Conservation (phyloP, 2,888 invertebrate genomes). For the Camptogramma bilineatum region DNA sequence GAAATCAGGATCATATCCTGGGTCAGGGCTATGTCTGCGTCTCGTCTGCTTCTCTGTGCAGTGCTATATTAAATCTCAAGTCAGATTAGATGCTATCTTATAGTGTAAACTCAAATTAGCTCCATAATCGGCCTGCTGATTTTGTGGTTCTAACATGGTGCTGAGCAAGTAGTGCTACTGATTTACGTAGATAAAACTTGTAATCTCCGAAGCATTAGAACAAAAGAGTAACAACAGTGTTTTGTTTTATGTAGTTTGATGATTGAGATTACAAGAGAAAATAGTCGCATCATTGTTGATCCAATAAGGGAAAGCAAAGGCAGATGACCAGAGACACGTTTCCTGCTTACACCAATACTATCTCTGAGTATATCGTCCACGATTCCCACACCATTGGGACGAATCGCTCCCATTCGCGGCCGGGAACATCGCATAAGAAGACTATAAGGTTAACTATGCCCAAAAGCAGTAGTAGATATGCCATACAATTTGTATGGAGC, state of each 20-base stretch:
- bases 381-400: conserved; percentile 72
- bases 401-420: conserved; percentile 77
- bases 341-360: conserved; percentile 59
- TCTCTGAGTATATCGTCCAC: conserved; percentile 55
- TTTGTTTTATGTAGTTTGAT: conserved; percentile 4
- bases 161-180: conserved; percentile 16
- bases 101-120: conserved; percentile 19
- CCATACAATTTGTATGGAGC: conserved; percentile 84
- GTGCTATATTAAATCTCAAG: conserved; percentile 16
- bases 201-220: conserved; percentile 7
- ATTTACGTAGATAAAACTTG: conserved; percentile 12
- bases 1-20: conserved; percentile 39
- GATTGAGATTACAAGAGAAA: conserved; percentile 16
- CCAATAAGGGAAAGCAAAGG: conserved; percentile 16
- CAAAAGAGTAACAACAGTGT: conserved; percentile 8
- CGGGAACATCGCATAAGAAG: conserved; percentile 73
- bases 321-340: conserved; percentile 42
- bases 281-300: conserved; percentile 1
- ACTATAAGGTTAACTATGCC: conserved; percentile 83
- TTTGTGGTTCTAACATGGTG: conserved; percentile 20
- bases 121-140: conserved; percentile 4
- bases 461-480: conserved; percentile 81
- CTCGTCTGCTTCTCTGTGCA: conserved; percentile 34
- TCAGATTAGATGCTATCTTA: conserved; percentile 18
- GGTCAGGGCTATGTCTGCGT: conserved; percentile 37